Percentiles rank a stretch among this genome's conserved stretches.
Evolutionary conservation across 2,113 vertebrate species (phyloP).

Genomic region (Mystacornis crossleyi): DNA sequence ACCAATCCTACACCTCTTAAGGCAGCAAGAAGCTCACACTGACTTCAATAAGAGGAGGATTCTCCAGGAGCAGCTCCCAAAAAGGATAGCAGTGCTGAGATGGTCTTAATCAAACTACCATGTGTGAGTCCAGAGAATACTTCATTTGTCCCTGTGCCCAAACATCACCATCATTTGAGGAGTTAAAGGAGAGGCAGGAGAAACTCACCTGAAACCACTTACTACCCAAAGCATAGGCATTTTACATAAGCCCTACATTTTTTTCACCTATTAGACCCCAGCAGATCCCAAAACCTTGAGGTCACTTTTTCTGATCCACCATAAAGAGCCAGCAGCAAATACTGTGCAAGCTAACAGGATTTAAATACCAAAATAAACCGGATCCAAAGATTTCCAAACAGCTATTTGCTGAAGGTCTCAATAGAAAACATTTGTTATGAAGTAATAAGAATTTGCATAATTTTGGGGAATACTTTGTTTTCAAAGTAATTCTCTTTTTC

Average conservation of each 20-base stretch:
- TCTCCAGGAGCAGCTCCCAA: not conserved
- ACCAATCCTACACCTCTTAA: not conserved
- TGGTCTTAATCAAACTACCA: not conserved
- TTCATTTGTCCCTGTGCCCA: not conserved
- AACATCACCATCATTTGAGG: not conserved
- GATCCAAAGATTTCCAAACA: conserved; percentile 45
- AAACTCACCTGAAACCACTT: not conserved
- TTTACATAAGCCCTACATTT: not conserved
- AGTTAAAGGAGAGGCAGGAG: not conserved
- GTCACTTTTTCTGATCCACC: not conserved
- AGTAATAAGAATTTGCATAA: conserved; percentile 81
- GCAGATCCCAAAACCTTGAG: not conserved
- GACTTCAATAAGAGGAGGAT: not conserved
- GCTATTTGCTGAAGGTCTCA: conserved; percentile 63
- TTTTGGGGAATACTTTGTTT: conserved; percentile 77
- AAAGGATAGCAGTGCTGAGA: not conserved
- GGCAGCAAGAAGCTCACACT: not conserved
- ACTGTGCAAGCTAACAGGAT: conserved; percentile 29
- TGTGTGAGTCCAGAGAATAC: not conserved
- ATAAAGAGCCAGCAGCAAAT: not conserved
- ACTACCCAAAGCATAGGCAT: not conserved
- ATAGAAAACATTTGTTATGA: conserved; percentile 73
- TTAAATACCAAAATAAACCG: conserved; percentile 61
- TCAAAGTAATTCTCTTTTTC: conserved; percentile 81
- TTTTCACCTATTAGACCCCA: not conserved